These are phyloP conservation scores for Danionella cerebrum DNA, from an alignment of 2,113 vertebrate genomes.

Conservation along the genomic window DNA sequence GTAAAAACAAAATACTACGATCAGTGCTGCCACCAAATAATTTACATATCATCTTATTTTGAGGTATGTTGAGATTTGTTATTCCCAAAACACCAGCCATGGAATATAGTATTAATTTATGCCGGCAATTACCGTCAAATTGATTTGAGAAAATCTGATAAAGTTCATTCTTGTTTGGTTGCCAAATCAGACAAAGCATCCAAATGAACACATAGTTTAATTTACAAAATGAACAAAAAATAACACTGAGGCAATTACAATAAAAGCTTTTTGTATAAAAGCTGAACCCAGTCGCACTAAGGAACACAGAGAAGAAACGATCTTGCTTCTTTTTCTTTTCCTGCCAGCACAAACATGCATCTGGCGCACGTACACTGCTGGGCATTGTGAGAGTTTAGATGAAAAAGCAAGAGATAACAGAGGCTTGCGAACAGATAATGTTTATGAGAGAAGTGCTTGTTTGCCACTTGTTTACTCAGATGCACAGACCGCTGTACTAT, in stretches of 20 bases:
- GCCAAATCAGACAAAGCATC: conserved; percentile 3
- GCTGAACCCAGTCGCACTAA: no score
- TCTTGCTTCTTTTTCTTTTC: not conserved
- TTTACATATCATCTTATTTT: no score
- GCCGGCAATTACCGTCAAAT: no score
- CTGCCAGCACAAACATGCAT: conserved; percentile 24
- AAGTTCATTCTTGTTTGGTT: not conserved
- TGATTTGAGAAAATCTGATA: not conserved
- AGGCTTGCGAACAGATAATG: not conserved
- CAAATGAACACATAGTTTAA: not conserved
- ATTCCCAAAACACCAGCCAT: no score
- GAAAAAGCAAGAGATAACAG: conserved; percentile 42
- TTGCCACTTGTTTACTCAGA: not conserved
- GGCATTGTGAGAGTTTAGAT: conserved; percentile 44
- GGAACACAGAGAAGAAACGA: no score
- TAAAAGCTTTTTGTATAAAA: no score
- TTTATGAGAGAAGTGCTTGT: not conserved
- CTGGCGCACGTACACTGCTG: conserved; percentile 4
- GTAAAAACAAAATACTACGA: no score
- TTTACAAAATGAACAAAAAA: not conserved
- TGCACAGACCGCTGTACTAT: not conserved
- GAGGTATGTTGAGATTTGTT: no score
- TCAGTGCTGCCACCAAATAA: no score
- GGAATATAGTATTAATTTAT: no score
- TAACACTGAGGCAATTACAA: not conserved